phyloP scores from a whole-genome alignment of 2,797 vertebrate genomes.

The Apogon hyalosoma region DNA sequence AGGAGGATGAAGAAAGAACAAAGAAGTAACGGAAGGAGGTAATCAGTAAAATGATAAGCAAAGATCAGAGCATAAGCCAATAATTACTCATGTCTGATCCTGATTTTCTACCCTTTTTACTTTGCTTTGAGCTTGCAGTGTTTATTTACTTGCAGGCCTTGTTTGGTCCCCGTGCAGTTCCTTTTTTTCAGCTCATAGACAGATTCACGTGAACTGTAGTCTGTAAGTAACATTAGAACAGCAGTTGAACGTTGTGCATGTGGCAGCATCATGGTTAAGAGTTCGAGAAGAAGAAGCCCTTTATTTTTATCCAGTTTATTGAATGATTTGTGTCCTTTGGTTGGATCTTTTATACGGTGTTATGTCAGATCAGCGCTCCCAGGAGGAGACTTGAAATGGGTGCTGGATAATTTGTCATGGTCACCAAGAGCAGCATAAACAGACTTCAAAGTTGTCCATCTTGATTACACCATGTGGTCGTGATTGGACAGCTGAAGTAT shows the following conservation, averaged over 20 bases:
- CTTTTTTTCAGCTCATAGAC: not conserved
- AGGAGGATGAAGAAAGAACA: constrained; percentile 27
- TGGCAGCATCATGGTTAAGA: too few relatives aligned
- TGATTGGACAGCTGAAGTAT: constrained; percentile 41
- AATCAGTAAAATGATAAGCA: constrained; percentile 52
- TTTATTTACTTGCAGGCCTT: constrained; percentile 60
- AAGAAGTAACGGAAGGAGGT: constrained; percentile 18
- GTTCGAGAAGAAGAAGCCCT: too few relatives aligned
- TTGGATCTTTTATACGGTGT: too few relatives aligned
- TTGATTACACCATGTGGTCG: constrained; percentile 13
- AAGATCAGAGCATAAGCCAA: constrained; percentile 57
- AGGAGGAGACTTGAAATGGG: constrained; percentile 23
- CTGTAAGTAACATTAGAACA: too few relatives aligned
- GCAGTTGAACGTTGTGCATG: too few relatives aligned
- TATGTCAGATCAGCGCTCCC: too few relatives aligned
- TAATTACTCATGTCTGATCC: constrained; percentile 63
- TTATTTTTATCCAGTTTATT: too few relatives aligned
- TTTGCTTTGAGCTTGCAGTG: constrained; percentile 60
- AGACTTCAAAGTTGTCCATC: constrained; percentile 51
- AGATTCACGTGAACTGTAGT: too few relatives aligned
- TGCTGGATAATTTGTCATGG: constrained; percentile 16
- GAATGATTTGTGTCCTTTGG: too few relatives aligned
- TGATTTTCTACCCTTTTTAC: constrained; percentile 51
- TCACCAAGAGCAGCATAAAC: constrained; percentile 41
- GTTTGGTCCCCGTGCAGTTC: not conserved